These are phyloP conservation scores for Penaeus indicus DNA, from an alignment of 1,140 invertebrate genomes.

Conservation along the genomic window DNA sequence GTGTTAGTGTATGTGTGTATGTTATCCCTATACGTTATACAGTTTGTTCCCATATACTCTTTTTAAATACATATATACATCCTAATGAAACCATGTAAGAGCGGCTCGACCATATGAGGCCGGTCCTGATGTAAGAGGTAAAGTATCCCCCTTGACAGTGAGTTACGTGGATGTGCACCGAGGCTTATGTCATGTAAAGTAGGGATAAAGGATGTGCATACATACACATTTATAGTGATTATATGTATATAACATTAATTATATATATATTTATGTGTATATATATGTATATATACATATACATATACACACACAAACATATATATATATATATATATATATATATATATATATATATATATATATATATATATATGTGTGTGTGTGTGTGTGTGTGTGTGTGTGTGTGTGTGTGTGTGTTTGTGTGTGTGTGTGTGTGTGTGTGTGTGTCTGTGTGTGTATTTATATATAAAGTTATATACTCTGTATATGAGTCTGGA, in stretches of 20 bases:
- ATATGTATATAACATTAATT: neutral
- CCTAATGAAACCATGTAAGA: too few relatives aligned
- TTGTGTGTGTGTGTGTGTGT: neutral
- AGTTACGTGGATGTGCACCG: too few relatives aligned
- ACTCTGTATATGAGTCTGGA: neutral
- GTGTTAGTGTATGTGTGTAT: too few relatives aligned
- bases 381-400: neutral
- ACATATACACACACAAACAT: neutral
- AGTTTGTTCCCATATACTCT: too few relatives aligned
- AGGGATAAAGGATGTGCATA: neutral
- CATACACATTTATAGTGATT: neutral
- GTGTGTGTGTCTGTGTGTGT: neutral
- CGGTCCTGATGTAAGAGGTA: too few relatives aligned
- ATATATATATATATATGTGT: neutral
- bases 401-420: conserved; percentile 9
- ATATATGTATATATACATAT: conserved; percentile 15
- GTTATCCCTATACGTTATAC: too few relatives aligned
- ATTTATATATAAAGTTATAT: neutral
- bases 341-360: neutral
- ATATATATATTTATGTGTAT: neutral
- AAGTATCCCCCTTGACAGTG: too few relatives aligned
- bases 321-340: conserved; percentile 6
- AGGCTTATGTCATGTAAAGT: too few relatives aligned
- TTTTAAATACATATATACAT: too few relatives aligned
- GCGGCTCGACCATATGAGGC: too few relatives aligned